Evolutionary conservation across 2,797 vertebrate species (phyloP).

Genomic region (Lithobates sylvaticus): DNA sequence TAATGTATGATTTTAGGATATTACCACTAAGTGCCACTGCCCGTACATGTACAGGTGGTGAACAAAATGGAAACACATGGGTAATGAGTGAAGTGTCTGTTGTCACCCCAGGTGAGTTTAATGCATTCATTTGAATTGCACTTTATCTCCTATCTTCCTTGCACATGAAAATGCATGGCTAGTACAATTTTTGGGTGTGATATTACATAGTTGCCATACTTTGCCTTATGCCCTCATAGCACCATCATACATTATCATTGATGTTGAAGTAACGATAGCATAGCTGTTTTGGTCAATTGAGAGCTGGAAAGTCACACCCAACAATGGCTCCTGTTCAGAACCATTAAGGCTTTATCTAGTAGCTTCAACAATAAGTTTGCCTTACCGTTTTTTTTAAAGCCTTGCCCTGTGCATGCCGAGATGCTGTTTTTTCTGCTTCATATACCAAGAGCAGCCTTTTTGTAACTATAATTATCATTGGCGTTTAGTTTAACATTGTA

Average conservation of each 20-base stretch:
- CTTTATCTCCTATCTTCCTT: constrained; percentile 1
- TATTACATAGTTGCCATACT: not conserved
- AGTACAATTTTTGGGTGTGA: constrained; percentile 14
- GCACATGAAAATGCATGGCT: constrained; percentile 15
- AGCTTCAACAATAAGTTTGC: not conserved
- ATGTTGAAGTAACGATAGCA: not conserved
- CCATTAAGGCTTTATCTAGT: not conserved
- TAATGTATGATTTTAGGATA: not conserved
- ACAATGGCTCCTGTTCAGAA: not conserved
- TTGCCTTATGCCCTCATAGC: not conserved
- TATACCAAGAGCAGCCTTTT: not conserved
- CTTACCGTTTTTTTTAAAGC: not conserved
- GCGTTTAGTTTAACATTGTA: not conserved
- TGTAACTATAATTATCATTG: not conserved
- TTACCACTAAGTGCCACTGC: constrained; percentile 26
- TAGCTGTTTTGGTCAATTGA: not conserved
- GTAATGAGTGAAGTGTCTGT: constrained; percentile 10
- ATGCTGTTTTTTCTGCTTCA: not conserved
- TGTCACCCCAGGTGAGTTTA: constrained; percentile 18
- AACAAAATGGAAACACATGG: constrained; percentile 4
- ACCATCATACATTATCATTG: not conserved
- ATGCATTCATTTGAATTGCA: constrained; percentile 19
- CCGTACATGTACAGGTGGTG: constrained; percentile 10
- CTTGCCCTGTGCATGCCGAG: not conserved
- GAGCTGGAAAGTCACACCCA: constrained; percentile 7